These are phyloP conservation scores for Sycophila sp. DNA, from an alignment of 1,140 invertebrate species.

Conservation along the genomic window DNA sequence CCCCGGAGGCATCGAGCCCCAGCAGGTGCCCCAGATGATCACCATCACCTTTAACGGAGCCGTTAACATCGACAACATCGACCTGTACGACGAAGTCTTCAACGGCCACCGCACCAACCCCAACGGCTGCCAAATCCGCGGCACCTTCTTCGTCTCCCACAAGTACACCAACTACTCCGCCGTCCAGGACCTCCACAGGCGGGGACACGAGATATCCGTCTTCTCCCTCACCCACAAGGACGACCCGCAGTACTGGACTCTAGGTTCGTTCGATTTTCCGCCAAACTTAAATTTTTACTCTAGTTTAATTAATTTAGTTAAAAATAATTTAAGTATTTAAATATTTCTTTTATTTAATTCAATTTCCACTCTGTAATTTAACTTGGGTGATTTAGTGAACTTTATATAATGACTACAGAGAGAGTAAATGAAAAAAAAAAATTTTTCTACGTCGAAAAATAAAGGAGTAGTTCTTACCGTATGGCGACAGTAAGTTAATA, in stretches of 20 bases:
- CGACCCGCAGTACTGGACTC: constrained; percentile 88
- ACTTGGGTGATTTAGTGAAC: too few species aligned
- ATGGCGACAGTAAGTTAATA: too few species aligned
- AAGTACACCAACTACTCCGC: constrained; percentile 96
- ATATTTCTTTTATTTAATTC: too few species aligned
- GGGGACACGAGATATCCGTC: constrained; percentile 92
- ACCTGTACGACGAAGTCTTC: constrained; percentile 90
- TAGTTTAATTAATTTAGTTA: not conserved
- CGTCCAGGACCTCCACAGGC: constrained; percentile 89
- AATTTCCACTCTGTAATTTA: too few species aligned
- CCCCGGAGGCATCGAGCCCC: constrained; percentile 82
- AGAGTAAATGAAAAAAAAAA: too few species aligned
- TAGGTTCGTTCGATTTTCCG: constrained; percentile 63
- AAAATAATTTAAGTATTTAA: too few species aligned
- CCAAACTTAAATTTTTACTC: not conserved
- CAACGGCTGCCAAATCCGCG: constrained; percentile 92
- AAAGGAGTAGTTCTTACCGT: too few species aligned
- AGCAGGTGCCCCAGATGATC: constrained; percentile 93
- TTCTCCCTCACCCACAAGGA: constrained; percentile 95
- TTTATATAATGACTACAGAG: too few species aligned
- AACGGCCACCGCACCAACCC: constrained; percentile 87
- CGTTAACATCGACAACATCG: constrained; percentile 93
- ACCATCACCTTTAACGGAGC: constrained; percentile 95
- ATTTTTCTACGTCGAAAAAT: too few species aligned
- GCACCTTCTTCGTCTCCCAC: constrained; percentile 96